Base-by-base conservation (phyloP, 2,888 invertebrate species). In the Nycteola revayana region DNA sequence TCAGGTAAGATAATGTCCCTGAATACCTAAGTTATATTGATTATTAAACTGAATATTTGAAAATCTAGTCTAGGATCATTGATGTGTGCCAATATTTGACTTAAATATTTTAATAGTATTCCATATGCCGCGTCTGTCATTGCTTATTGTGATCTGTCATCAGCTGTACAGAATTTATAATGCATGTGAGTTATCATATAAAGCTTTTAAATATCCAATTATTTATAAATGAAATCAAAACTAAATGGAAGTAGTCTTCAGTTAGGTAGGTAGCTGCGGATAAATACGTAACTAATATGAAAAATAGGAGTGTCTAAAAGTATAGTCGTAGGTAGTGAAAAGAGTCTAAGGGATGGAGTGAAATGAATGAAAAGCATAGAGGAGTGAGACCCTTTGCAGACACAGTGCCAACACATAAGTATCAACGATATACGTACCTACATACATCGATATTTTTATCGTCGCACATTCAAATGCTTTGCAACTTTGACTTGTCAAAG, bases 291-390 rank as follows among this genome's bases (percentile, higher is more conserved):
- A 35, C 25, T 45, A 50, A 53, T 54, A 35, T 49, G 11, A 26
- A 53, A 35, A 41, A 50, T 50, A 45, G 29, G 35, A 29, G 28
- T 30, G 27, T 11, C 21, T 33, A 33, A 28, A 54, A 36, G 33
- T 32, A 30, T 10, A 34, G 36, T 24, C 30, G 25, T 24, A 25
- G 39, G 25, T 24, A 25, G 39, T 53, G 42, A 53, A 58, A 56
- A 34, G 48, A 51, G 28, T 46, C 29, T 32, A 48, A 45, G 42
- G 49, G 41, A 49, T 30, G 29, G 36, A 48, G 41, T 27, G 36
- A 36, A 51, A 46, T 49, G 53, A 47, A 52, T 56, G 59, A 52
- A 49, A 50, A 34, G 45, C 49, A 34, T 32, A 38, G 49, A 36
- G 49, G 30, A 44, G 45, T 27, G 36, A 42, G 39, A 38, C 42